Conservation (phyloP, 2,113 vertebrate genomes). For the Serilophus lunatus region DNA sequence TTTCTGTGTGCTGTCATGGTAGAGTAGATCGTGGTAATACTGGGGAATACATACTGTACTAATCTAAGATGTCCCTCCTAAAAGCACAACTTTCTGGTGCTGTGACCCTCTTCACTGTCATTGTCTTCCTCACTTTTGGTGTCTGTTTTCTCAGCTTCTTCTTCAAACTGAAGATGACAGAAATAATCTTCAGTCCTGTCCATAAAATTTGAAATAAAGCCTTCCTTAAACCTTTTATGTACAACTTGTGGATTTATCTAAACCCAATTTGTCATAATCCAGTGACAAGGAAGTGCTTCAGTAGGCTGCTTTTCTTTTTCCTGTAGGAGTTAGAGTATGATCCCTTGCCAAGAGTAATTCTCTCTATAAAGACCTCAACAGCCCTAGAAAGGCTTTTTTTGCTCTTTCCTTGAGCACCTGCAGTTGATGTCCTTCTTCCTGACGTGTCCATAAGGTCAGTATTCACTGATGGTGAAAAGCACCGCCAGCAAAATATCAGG, state of each 20-base stretch:
- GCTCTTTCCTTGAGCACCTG: background rate
- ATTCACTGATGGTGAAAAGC: background rate
- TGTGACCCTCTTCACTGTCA: background rate
- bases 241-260: background rate
- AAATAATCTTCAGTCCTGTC: background rate
- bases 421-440: background rate
- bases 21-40: background rate
- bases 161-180: background rate
- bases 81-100: background rate
- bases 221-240: background rate
- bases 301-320: background rate
- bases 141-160: background rate
- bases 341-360: background rate
- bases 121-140: background rate
- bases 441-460: background rate
- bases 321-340: background rate
- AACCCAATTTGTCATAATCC: background rate
- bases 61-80: background rate
- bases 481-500: background rate
- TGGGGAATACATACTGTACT: background rate
- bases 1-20: accelerated
- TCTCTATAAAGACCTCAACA: background rate
- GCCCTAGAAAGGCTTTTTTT: background rate
- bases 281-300: background rate
- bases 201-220: background rate